Evolutionary conservation across 35 echinoderm and acorn worm genomes (phyloP), one percentile per base, ranked within the genome.

Genomic region (Diadema setosum): DNA sequence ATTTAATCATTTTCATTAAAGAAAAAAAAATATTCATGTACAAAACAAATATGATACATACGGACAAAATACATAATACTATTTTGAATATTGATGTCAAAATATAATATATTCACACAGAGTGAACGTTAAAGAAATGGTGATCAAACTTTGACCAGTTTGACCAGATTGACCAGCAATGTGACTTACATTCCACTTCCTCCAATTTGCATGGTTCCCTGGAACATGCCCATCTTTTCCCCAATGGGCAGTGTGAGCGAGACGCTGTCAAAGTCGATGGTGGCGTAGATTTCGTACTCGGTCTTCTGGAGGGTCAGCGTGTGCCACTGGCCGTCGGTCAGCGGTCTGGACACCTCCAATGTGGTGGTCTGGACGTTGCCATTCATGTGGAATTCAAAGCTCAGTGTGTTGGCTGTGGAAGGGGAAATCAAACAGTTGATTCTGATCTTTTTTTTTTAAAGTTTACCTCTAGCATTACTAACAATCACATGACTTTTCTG

Each of bases 261-360:
- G 73, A 24, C 29, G 21, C 73, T 33, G 40, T 78, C 73, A 78
- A 78, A 78, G 40, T 78, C 73, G 44, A 78, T 78, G 40, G 73
- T 42, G 7, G 44, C 73, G 37, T 78, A 36, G 73, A 78, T 44
- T 41, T 78, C 73, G 11, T 78, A 36, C 7, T 21, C 44, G 20
- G 73, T 78, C 23, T 78, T 78, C 73, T 78, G 73, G 37, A 78
- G 73, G 73, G 73, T 78, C 35, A 78, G 8, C 0, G 73, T 78
- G 25, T 78, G 73, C 73, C 73, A 78, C 34, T 39, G 40, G 24
- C 73, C 73, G 37, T 78, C 73, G 40, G 73, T 44, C 18, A 78
- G 3, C 40, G 25, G 29, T 36, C 73, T 78, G 11, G 29, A 21
- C n/a, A 41, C 25, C 4, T 26, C 2, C 2, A 78, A n/a, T n/a